Base-by-base conservation (phyloP, 2,113 vertebrate genomes). In the Cisticola juncidis region DNA sequence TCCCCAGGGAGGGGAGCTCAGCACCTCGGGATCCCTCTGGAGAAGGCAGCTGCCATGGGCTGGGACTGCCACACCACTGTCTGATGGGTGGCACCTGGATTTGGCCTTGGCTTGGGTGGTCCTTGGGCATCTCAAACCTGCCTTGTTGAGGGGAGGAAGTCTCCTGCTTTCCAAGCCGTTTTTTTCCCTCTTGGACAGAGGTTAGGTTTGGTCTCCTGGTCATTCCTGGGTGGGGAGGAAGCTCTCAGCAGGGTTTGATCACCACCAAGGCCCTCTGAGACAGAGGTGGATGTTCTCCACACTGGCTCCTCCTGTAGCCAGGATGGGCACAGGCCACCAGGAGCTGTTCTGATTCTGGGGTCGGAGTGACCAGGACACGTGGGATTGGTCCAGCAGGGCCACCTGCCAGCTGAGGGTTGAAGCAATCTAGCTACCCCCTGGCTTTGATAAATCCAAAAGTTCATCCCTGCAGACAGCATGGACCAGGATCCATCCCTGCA, bases 321-420 rank as follows among this genome's bases (percentile, higher is more conserved):
- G 58, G 19, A 21, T 1, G 4, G 28, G 25, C 14, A 14, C 2
- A 26, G 35, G 26, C 14, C 33, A n/a, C 28, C 35, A 40, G 57
- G 61, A 85, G 42, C 51, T 38, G 38, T 38, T 38, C 38, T 60
- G 35, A 10, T 45, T 74, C 42, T 60, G 65, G n/a, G 26, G 3
- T 54, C 1, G 1, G 42, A 42, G 38, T 16, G 9, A 9, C 2
- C 9, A 33, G 58, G 54, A 57, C 21, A 56, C 8, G 0, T 8
- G 42, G 24, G 11, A 12, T 4, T 16, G 33, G 25, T 58, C 53
- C 68, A 60, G 64, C 47, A 76, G 29, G 62, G 40, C 25, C 35
- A 3, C 14, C 33, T 82, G 35, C 36, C n/a, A 17, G 22, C 22
- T 42, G 45, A 73, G 31, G 31, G 35, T 10, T 81, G 79, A 54